Evolutionary conservation across 2,113 vertebrate species (phyloP).

Genomic region (Marmota monax): DNA sequence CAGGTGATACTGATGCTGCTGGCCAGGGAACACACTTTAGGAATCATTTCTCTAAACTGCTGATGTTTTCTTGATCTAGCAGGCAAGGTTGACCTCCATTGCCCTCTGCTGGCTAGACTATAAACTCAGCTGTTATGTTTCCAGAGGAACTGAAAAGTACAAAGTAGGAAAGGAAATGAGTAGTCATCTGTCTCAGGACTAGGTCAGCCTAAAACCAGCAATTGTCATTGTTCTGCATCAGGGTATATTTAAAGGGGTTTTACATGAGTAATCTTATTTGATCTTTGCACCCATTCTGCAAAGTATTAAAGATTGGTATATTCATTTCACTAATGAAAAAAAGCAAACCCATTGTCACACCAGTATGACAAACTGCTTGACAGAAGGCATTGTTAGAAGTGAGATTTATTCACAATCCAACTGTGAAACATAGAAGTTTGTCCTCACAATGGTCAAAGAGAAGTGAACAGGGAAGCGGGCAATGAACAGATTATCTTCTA

Average conservation of each 20-base stretch:
- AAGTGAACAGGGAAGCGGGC: background rate
- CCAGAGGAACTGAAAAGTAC: background rate
- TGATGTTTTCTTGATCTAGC: background rate
- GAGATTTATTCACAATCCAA: background rate
- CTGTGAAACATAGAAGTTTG: background rate
- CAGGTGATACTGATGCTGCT: background rate
- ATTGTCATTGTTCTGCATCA: background rate
- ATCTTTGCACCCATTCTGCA: slow-evolving; percentile 18
- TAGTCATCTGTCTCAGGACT: background rate
- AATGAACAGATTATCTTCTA: background rate
- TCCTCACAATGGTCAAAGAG: background rate
- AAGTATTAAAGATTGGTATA: slow-evolving; percentile 19
- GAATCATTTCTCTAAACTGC: background rate
- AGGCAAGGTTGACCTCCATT: slow-evolving; percentile 26
- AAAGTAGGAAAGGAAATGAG: background rate
- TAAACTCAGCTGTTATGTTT: slow-evolving; percentile 41
- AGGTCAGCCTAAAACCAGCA: slow-evolving; percentile 8
- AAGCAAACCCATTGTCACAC: background rate
- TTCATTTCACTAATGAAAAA: slow-evolving; percentile 53
- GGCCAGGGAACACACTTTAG: background rate
- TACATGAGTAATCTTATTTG: background rate
- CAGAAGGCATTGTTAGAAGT: background rate
- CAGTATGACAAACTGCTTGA: background rate
- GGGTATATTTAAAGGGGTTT: background rate
- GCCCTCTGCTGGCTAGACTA: slow-evolving; percentile 69